phyloP scores from a whole-genome alignment of 2,113 vertebrate genomes.

The Bucco capensis region DNA sequence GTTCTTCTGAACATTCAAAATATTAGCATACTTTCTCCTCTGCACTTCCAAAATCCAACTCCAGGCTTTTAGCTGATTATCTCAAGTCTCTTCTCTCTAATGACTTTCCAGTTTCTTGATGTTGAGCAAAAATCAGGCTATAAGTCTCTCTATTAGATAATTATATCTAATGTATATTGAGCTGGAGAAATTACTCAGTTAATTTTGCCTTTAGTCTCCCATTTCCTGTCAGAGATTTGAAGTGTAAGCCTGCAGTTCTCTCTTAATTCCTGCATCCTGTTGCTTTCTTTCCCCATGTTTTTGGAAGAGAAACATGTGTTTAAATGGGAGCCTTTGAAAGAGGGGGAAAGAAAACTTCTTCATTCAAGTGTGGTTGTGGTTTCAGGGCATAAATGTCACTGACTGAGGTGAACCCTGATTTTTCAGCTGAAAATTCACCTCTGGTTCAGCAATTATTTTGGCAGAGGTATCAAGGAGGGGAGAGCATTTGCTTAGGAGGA shows the following conservation, averaged over 20 bases:
- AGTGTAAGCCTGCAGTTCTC: neutral
- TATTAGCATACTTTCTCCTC: neutral
- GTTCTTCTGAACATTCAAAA: neutral
- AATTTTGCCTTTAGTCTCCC: constrained; percentile 41
- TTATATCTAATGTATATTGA: constrained; percentile 45
- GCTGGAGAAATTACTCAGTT: constrained; percentile 35
- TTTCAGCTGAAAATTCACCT: neutral
- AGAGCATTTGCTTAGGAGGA: neutral
- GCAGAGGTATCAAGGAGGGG: neutral
- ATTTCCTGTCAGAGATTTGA: constrained; percentile 48
- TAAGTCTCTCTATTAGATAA: constrained; percentile 30
- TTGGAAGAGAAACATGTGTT: neutral
- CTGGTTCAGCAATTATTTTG: neutral
- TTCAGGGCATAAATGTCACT: neutral
- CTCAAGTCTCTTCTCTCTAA: constrained; percentile 26
- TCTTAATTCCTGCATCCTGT: constrained; percentile 39
- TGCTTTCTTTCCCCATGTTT: neutral
- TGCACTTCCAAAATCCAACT: constrained; percentile 29
- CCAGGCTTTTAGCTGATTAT: constrained; percentile 23
- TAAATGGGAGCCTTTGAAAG: neutral
- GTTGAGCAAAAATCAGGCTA: constrained; percentile 10
- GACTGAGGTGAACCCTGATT: neutral
- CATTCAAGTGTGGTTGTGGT: neutral
- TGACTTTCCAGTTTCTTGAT: constrained; percentile 24
- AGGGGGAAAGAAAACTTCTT: neutral